Base-by-base conservation (phyloP, 2,113 vertebrate genomes). In the Cynopterus brachyotis region DNA sequence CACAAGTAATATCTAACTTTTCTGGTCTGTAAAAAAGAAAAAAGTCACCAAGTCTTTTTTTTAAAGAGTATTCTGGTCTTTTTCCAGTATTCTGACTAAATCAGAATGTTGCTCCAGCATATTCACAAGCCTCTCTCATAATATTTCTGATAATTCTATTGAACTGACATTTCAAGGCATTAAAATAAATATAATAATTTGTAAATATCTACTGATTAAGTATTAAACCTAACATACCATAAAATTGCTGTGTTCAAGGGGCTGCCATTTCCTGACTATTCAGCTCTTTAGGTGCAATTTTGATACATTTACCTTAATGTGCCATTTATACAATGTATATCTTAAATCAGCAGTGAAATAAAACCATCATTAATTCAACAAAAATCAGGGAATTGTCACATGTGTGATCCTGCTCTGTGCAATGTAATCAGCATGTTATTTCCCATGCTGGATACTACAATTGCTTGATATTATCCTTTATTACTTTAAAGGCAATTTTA, bases 401-500 rank as follows among this genome's bases (percentile, higher is more conserved):
- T 82, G 82, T 12, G 95, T 97, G 89, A 91, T 37, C 96, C 50
- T 97, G 79, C 89, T 73, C 20, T 1, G 9, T 45, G 85, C 93
- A 70, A 88, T 42, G 66, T 86, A 96, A 97, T 57, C 96, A 97
- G 94, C 92, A 67, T 26, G 84, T 76, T 87, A 91, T 78, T 62
- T 95, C 89, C 93, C 87, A 78, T 57, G 72, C 88, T 96, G 89
- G 50, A 69, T 95, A 97, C 96, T 97, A 86, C 94, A 94, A 91
- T 6, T 7, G 83, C 96, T 16, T 0, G 20, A 67, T 95, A 97
- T 93, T 96, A 98, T 91, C 86, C 96, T 95, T 95, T 96, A 98
- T 95, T 97, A 97, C 94, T 98, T 97, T 60, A 96, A 98, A 94
- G 87, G 85, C 94, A 93, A 97, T 97, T 98, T 98, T 94, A 96